phyloP scores from a whole-genome alignment of 2,888 invertebrate species.

The Embidobia sp. region DNA sequence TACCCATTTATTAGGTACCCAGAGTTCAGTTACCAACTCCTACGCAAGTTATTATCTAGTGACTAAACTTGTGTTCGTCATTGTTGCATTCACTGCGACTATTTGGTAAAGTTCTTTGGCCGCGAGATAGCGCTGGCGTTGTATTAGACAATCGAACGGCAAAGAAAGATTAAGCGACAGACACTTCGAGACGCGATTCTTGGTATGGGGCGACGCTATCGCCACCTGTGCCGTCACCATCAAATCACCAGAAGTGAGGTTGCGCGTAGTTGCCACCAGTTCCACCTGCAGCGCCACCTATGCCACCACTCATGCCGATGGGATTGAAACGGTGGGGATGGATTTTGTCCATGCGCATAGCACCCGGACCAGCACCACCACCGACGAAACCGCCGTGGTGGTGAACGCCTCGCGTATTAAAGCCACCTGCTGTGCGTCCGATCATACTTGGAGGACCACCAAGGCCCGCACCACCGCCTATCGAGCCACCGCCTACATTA shows the following conservation, averaged over 20 bases:
- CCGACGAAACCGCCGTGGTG: constrained; percentile 77
- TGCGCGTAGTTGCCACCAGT: constrained; percentile 76
- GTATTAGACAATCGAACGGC: too few species aligned
- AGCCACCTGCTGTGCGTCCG: constrained; percentile 74
- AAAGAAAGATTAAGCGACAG: constrained; percentile 16
- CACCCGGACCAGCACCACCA: constrained; percentile 77
- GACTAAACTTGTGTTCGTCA: too few species aligned
- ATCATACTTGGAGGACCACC: constrained; percentile 73
- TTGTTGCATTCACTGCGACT: background rate
- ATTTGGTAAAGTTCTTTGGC: too few species aligned
- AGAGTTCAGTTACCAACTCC: too few species aligned
- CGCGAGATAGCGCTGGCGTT: constrained; percentile 14
- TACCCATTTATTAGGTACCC: too few species aligned
- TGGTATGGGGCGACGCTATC: constrained; percentile 14
- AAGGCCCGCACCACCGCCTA: constrained; percentile 70
- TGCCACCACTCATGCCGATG: constrained; percentile 78
- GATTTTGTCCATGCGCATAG: constrained; percentile 80
- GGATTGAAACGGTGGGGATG: constrained; percentile 81
- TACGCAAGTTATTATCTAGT: background rate
- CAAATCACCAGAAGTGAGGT: constrained; percentile 80
- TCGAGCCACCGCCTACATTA: constrained; percentile 69
- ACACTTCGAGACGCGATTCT: constrained; percentile 50
- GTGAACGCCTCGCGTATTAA: constrained; percentile 75
- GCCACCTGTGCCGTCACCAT: constrained; percentile 22
- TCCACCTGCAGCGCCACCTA: constrained; percentile 67